Percentiles rank a stretch among this genome's conserved stretches.
Evolutionary conservation across 2,888 invertebrate species (phyloP).

Genomic region (Lithophane leautieri): DNA sequence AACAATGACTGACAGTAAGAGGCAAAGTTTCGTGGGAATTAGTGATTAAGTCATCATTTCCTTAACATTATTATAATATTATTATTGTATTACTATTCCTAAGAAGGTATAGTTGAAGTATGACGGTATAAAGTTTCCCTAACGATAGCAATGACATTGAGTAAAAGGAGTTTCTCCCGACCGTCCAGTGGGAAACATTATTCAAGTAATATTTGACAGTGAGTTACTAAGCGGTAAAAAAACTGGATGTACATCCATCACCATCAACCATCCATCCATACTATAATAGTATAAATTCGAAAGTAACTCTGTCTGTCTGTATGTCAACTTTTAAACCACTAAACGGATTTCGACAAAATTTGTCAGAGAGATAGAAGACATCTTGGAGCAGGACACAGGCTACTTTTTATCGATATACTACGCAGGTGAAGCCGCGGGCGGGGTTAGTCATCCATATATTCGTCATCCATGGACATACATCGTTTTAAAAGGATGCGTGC

Average conservation of each 20-base stretch:
- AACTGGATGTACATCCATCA: not conserved
- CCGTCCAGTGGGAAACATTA: not conserved
- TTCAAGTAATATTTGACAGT: not conserved
- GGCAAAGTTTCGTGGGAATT: constrained; percentile 25
- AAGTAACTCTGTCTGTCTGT: too few relatives aligned
- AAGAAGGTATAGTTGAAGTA: not conserved
- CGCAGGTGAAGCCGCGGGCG: too few relatives aligned
- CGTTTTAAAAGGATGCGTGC: not conserved
- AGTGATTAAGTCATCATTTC: constrained; percentile 17
- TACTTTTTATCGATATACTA: too few relatives aligned
- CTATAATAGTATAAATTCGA: too few relatives aligned
- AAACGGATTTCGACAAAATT: too few relatives aligned
- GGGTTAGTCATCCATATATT: too few relatives aligned
- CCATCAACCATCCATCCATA: too few relatives aligned
- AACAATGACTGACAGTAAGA: constrained; percentile 27
- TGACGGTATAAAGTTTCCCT: not conserved
- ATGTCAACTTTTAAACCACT: too few relatives aligned
- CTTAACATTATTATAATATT: not conserved
- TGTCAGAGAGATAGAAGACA: too few relatives aligned
- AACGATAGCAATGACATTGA: not conserved
- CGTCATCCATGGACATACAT: too few relatives aligned
- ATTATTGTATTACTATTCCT: constrained; percentile 5
- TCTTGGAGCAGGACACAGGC: too few relatives aligned
- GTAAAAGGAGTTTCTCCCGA: not conserved
- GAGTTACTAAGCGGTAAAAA: not conserved